Percentiles rank a stretch among this genome's conserved stretches.
These are phyloP conservation scores for Amphipoea lucens DNA, from an alignment of 2,888 invertebrate genomes.

Conservation along the genomic window DNA sequence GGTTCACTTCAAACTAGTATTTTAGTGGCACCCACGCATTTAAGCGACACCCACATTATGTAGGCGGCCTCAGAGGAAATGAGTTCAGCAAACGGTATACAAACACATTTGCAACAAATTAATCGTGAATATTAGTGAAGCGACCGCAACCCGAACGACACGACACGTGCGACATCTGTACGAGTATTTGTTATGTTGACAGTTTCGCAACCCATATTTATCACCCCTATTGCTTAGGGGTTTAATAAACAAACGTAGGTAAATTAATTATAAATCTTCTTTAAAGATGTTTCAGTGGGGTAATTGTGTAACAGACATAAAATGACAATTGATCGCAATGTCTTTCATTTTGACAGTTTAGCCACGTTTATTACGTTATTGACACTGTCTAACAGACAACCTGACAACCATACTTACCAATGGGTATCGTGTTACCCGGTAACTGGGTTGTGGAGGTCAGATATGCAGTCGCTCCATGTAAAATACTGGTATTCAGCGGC, in stretches of 20 bases:
- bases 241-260: constrained; percentile 40
- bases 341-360: neutral
- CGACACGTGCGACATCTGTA: constrained; percentile 20
- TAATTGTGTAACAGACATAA: neutral
- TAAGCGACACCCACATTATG: neutral
- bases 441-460: neutral
- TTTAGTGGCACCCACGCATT: constrained; percentile 2
- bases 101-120: constrained; percentile 39
- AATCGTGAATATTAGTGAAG: constrained; percentile 26
- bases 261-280: constrained; percentile 9
- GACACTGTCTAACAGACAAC: neutral
- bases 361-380: neutral
- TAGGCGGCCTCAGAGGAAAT: neutral
- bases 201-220: constrained; percentile 30
- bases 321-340: neutral
- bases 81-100: constrained; percentile 18
- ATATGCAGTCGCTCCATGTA: neutral
- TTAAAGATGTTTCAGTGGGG: neutral
- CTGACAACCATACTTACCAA: neutral
- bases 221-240: constrained; percentile 19
- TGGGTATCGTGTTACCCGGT: neutral
- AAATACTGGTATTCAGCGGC: neutral
- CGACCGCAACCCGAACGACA: constrained; percentile 21
- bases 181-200: constrained; percentile 44
- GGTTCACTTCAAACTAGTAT: neutral